A percentile compares a stretch with the other conserved stretches of the same genome.
phyloP scores from a whole-genome alignment of 2,797 vertebrate genomes.

The Sciaenops ocellatus region DNA sequence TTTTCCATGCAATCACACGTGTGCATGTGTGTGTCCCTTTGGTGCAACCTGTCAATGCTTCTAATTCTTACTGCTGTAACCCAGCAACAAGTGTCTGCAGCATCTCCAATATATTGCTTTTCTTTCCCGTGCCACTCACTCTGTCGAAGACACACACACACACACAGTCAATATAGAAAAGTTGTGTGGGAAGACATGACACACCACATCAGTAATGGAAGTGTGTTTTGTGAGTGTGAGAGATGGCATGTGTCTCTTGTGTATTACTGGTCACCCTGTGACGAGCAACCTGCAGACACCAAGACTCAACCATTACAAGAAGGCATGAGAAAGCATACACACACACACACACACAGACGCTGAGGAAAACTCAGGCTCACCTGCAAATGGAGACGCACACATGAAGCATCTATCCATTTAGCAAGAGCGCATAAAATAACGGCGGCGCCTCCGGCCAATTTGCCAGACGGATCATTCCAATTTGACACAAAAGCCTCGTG shows the following conservation, averaged over 20 bases:
- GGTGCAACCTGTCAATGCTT: slow-evolving; percentile 8
- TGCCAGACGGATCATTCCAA: slow-evolving; percentile 57
- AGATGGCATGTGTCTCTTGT: slow-evolving; percentile 8
- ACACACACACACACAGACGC: background rate
- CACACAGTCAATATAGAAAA: slow-evolving; percentile 42
- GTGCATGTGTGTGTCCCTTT: background rate
- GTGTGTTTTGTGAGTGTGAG: slow-evolving; percentile 37
- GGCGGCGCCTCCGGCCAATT: slow-evolving; percentile 52
- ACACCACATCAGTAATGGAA: slow-evolving; percentile 62
- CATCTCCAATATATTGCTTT: slow-evolving; percentile 13
- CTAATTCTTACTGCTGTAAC: slow-evolving; percentile 20
- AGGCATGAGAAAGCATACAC: slow-evolving; percentile 20
- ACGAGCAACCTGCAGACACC: slow-evolving; percentile 54
- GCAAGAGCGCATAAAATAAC: slow-evolving; percentile 65
- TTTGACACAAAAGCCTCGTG: slow-evolving; percentile 63
- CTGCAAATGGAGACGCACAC: slow-evolving; percentile 38
- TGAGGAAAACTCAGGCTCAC: slow-evolving; percentile 37
- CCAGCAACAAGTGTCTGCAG: slow-evolving; percentile 14
- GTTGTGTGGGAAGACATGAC: slow-evolving; percentile 41
- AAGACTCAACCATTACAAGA: slow-evolving; percentile 28
- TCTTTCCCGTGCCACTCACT: background rate
- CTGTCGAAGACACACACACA: background rate
- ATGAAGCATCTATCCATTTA: slow-evolving; percentile 62
- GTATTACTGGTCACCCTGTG: slow-evolving; percentile 41
- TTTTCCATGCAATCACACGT: slow-evolving; percentile 7